Conservation (phyloP, 92 coral and sea anemone genomes). For the Parazoanthus darwini region DNA sequence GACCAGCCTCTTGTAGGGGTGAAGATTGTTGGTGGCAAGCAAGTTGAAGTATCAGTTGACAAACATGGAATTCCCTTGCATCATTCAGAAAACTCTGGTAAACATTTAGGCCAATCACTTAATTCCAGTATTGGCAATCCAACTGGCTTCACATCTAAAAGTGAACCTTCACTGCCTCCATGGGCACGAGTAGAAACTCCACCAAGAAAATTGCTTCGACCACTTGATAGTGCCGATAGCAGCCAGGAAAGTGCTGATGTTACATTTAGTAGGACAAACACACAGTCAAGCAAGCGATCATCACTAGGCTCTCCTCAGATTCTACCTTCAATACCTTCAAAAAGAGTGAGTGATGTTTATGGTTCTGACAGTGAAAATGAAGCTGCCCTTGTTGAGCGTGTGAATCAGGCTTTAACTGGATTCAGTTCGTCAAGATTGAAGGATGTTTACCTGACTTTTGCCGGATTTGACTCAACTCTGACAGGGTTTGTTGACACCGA, state of each 20-base stretch:
- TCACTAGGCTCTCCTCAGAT: slow-evolving; percentile 54
- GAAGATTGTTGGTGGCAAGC: slow-evolving; percentile 82
- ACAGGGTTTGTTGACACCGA: slow-evolving; percentile 79
- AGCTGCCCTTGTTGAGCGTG: slow-evolving; percentile 26
- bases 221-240: slow-evolving; percentile 44
- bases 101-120: slow-evolving; percentile 2
- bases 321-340: slow-evolving; percentile 67
- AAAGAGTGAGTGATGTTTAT: background rate
- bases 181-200: slow-evolving; percentile 76
- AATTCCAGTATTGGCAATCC: slow-evolving; percentile 9
- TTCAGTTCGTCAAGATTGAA: slow-evolving; percentile 63
- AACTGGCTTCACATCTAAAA: background rate
- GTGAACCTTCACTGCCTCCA: slow-evolving; percentile 51
- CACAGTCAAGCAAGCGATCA: slow-evolving; percentile 3
- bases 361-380: slow-evolving; percentile 29
- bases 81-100: background rate
- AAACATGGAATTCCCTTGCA: slow-evolving; percentile 64
- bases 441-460: slow-evolving; percentile 69
- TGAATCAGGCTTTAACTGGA: slow-evolving; percentile 48
- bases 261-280: background rate
- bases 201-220: slow-evolving; percentile 65
- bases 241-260: background rate
- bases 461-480: slow-evolving; percentile 80
- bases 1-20: slow-evolving; percentile 82
- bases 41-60: slow-evolving; percentile 74